Conservation (phyloP, 2,888 invertebrate species). For the Zygogramma bicolorata region DNA sequence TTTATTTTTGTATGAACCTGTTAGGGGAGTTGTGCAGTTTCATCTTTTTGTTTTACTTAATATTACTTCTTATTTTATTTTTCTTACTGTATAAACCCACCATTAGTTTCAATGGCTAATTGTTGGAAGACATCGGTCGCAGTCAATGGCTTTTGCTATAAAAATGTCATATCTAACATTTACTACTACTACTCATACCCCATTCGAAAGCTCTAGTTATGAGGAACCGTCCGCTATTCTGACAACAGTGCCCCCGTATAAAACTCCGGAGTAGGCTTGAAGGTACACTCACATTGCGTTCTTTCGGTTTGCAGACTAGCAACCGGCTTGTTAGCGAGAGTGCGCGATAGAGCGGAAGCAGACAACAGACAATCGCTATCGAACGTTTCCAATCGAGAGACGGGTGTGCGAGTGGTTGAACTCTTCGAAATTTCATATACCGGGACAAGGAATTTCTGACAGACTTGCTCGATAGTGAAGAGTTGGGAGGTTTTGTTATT, state of each 20-base stretch:
- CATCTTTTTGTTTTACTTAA: too few species aligned
- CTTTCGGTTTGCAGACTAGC: slow-evolving; percentile 14
- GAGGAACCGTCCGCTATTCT: too few species aligned
- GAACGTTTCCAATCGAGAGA: slow-evolving; percentile 36
- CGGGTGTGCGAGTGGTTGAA: slow-evolving; percentile 40
- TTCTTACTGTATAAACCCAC: too few species aligned
- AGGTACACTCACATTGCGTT: slow-evolving; percentile 14
- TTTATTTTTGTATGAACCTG: too few species aligned
- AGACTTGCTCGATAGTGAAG: background rate
- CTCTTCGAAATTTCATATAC: background rate
- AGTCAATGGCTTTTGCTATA: too few species aligned
- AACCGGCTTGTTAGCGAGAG: slow-evolving; percentile 28
- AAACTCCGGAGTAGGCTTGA: slow-evolving; percentile 29
- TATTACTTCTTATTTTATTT: too few species aligned
- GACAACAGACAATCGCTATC: slow-evolving; percentile 31
- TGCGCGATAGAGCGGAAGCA: slow-evolving; percentile 45
- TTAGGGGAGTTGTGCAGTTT: too few species aligned
- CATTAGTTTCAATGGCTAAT: too few species aligned
- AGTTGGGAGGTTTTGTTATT: background rate
- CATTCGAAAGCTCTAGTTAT: too few species aligned
- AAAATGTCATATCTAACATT: too few species aligned
- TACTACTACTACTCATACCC: too few species aligned
- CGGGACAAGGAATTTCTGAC: background rate
- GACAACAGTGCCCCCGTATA: slow-evolving; percentile 31
- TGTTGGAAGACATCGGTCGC: too few species aligned